Base-by-base conservation (phyloP, 2,797 vertebrate genomes). In the Rhinatrema bivittatum region DNA sequence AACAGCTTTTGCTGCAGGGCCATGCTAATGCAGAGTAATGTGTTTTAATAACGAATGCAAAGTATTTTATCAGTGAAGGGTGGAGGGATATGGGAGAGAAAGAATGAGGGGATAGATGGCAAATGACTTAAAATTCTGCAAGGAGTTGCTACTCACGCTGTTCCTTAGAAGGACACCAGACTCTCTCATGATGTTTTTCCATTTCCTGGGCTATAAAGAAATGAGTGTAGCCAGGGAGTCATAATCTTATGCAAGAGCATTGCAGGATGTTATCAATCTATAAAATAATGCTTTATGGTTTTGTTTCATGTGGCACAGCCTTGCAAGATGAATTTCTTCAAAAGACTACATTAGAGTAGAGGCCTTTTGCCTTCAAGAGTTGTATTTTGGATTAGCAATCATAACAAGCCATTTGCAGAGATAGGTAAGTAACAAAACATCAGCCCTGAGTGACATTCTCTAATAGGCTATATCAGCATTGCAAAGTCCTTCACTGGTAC, bases 1-100 rank as follows among this genome's bases (percentile, higher is more conserved):
- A 42, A 50, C 36, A 61, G 38, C 39, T 54, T 25, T 69, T 41
- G 62, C 67, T 67, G 48, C 56, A 62, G 55, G 73, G 54, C 20
- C 25, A 32, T 39, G 40, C 44, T 68, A 61, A 74, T 45, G 44
- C 32, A 60, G 42, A 60, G 68, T 60, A 51, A 62, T 42, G 25
- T 50, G 31, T 46, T 60, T 46, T 61, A 61, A 68, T 65, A 75
- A 76, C 51, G 29, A 46, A 60, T 55, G 38, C 23, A 52, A 62
- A 68, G 42, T 42, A 60, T 61, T 59, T 56, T 58, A 65, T 59
- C 46, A 56, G 30, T 42, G 10, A 50, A 39, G 17, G 56, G 28
- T n/a, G 9, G 16, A 44, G 25, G 40, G 53, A 50, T 36, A 25
- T 41, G 39, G 24, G 9, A 56, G 36, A 45, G 50, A 40, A 61